Base-by-base conservation (phyloP, 2,888 invertebrate species). In the Cephonodes hylas region DNA sequence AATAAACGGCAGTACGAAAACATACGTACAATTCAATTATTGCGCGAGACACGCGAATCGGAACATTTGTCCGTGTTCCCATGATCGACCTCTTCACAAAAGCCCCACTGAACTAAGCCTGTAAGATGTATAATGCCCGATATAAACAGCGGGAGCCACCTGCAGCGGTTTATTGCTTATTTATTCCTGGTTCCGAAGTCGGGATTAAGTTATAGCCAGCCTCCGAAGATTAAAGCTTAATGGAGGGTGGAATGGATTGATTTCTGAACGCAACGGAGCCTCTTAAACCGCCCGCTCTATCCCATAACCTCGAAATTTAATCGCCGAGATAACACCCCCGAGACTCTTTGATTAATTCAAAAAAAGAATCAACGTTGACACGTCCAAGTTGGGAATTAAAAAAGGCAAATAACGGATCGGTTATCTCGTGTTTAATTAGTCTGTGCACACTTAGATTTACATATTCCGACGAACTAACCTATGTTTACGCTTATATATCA, bases 131-230 rank as follows among this genome's bases (percentile, higher is more conserved):
- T n/a, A n/a, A 42, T 42, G 18, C 42, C 42, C 42, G 42, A 18
- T 42, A 42, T 15, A 42, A 42, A 42, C 15, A 42, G 42, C n/a
- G n/a, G 38, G 46, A 46, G 46, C 25, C 89, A 90, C 91, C 91
- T 89, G 91, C 85, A 86, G 83, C 85, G 86, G 86, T 89, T 90
- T 90, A 90, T 91, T 85, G 86, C 87, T 90, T 91, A 91, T 91
- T 91, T 91, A 91, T 89, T 85, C 86, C 70, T 82, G 83, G 81
- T 84, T 84, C 89, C 89, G 85, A 88, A 89, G 84, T 84, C 80
- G 72, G 87, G 91, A 91, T 91, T 91, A 91, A 91, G 90, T 91
- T 91, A 91, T 90, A 89, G 88, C 91, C 86, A 84, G 85, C 84
- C 85, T 83, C 81, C 86, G 83, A 86, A 91, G 89, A 91, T 91